These are phyloP conservation scores for Pelobates fuscus DNA, from an alignment of 2,113 vertebrate species.

Conservation along the genomic window DNA sequence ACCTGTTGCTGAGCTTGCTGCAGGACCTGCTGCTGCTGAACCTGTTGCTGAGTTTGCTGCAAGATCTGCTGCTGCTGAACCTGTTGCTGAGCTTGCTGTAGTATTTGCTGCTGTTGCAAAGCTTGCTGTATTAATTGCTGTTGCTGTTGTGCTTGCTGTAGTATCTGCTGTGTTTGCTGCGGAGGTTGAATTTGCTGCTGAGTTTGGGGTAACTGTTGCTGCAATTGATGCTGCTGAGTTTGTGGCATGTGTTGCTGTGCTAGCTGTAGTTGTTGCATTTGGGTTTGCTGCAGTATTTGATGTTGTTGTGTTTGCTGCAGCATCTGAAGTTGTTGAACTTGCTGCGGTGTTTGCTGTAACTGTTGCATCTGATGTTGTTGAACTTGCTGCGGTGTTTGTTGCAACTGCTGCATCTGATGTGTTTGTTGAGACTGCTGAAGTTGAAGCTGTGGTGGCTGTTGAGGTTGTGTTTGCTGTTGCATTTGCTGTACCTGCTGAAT, in stretches of 20 bases:
- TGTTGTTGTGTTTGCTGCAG: slow-evolving; percentile 14
- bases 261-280: not conserved
- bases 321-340: slow-evolving; percentile 11
- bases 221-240: not conserved
- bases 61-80: not conserved
- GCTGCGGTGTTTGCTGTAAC: slow-evolving; percentile 12
- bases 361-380: slow-evolving; percentile 23
- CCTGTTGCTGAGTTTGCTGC: slow-evolving; percentile 3
- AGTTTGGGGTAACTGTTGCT: slow-evolving; percentile 10
- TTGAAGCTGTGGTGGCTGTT: not conserved
- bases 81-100: slow-evolving; percentile 21
- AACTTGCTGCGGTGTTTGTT: slow-evolving; percentile 14
- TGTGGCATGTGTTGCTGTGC: not conserved
- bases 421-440: not conserved
- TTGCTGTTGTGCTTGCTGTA: slow-evolving; percentile 6
- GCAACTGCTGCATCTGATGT: slow-evolving; percentile 27
- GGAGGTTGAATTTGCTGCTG: slow-evolving; percentile 18
- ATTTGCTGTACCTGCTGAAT: slow-evolving; percentile 15
- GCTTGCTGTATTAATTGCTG: slow-evolving; percentile 31
- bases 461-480: not conserved
- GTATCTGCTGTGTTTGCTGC: not conserved
- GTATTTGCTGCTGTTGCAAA: slow-evolving; percentile 18
- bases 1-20: slow-evolving; percentile 34
- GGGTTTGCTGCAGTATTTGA: not conserved
- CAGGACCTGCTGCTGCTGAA: slow-evolving; percentile 27